Base-by-base conservation (phyloP, 30 jellyfish, hydroid and myxozoan species). In the Rhopilema esculentum region DNA sequence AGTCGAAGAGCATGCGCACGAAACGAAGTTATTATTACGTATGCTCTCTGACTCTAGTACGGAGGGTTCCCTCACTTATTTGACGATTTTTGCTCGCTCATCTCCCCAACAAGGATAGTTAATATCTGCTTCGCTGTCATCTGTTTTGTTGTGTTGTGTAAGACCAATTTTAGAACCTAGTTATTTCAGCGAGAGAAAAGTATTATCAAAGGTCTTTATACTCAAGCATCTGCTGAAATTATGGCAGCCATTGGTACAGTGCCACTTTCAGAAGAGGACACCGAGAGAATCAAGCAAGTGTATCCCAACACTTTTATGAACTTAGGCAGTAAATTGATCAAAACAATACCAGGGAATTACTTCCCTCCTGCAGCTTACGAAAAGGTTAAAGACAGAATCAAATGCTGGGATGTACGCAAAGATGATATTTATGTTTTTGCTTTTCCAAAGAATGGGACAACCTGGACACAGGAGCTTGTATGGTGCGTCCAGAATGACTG, bases 381-480 rank as follows among this genome's bases (percentile, higher is more conserved):
- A 30, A 28, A 70, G 24, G 9, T 1, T 28, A 27, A 28, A 28
- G 29, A 70, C 27, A 0, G 21, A 0, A 0, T 70, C 21, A 70
- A 70, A 30, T 23, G 21, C 63, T 70, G 80, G 80, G n/a, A 70
- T 8, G 24, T 24, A 50, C 80, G 80, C 24, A 0, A 12, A 4
- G 83, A 66, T 16, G 91, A 81, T 66, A 61, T 48, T 22, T 67
- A 29, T 49, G 82, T 81, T 27, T 16, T 66, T 30, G 27, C 75
- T 15, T 81, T 30, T 23, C 91, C 91, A 16, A 81, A 66, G 74
- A 81, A 17, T 16, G 91, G 91, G 2, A 81, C 91, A 49, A 81
- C 91, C 17, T 81, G 91, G 91, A 81, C 64, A 18, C 82, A 65
- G 27, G 91, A 81, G 57, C 66, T 81, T 21, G 91, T 81, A 1